Base-by-base conservation (phyloP, 2,113 vertebrate genomes). In the Ctenomys sociabilis region DNA sequence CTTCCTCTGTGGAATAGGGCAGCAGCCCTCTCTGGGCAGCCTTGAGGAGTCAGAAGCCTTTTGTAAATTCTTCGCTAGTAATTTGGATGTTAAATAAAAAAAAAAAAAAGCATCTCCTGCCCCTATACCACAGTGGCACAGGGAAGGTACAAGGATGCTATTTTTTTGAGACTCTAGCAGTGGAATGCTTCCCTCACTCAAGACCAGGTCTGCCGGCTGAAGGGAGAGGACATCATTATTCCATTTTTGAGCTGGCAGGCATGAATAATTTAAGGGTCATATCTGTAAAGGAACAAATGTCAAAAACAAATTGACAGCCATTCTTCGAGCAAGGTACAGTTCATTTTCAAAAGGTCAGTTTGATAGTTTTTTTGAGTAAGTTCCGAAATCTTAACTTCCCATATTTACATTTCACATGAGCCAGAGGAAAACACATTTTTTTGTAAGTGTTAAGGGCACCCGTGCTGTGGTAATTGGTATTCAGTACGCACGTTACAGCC, bases 291-390 rank as follows among this genome's bases (percentile, higher is more conserved):
- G 96, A 95, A 97, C 87, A 97, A 96, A 90, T 95, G 96, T 96
- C 95, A 97, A 97, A 93, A 95, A 94, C 87, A 96, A 97, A 97
- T 86, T 63, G 96, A 95, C 82, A 97, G 83, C 95, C 85, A 83
- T 88, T 94, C 63, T 97, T 95, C 35, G 6, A 85, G 95, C 70
- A 57, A 93, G 92, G 90, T 94, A 49, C 0, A 16, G 80, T 88
- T 97, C 95, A 85, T 95, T 97, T 96, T 95, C 57, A 77, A 95
- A 97, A 98, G 97, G 96, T 96, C 95, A 96, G 54, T 61, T 91
- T 78, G 68, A 93, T 37, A 84, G 94, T 85, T 97, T 95, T 93
- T 92, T 85, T 91, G 87, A 96, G 68, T 86, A 93, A 95, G 86
- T 94, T 96, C 84, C 93, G 95, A 97, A 97, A 93, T 94, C 90